Evolutionary conservation across 37 sponge, comb jelly and placozoan genomes (phyloP).

Genomic region (Mnemiopsis leidyi): DNA sequence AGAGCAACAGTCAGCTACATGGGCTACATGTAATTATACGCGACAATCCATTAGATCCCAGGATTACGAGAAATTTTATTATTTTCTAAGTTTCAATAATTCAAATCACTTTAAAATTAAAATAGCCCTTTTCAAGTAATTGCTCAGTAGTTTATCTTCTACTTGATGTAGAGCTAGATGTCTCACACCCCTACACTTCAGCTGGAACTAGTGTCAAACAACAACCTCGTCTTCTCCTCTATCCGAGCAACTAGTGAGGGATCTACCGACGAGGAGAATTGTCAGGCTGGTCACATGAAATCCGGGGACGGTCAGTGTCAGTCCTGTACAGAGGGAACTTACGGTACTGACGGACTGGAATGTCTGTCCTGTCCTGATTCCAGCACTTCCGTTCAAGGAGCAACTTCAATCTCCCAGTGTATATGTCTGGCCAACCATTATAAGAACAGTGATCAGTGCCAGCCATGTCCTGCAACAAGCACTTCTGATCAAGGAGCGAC

Average conservation of each 20-base stretch:
- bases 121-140: no score
- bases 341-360: neutral
- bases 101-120: no score
- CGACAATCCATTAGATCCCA: no score
- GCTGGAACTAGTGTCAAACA: neutral
- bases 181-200: no score
- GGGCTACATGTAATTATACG: no score
- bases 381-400: neutral
- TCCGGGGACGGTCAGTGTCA: neutral
- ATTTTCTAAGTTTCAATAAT: no score
- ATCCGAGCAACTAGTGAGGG: neutral
- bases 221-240: neutral
- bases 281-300: neutral
- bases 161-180: no score
- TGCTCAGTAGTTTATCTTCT: no score
- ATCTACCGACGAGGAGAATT: neutral
- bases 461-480: neutral
- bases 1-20: no score
- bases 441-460: neutral
- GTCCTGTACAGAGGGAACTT: neutral
- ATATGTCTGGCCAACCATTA: neutral
- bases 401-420: neutral
- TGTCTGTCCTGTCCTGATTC: neutral
- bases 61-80: no score
- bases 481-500: neutral